phyloP scores from a whole-genome alignment of 2,888 invertebrate species.

The Acanthosepion esculentum region DNA sequence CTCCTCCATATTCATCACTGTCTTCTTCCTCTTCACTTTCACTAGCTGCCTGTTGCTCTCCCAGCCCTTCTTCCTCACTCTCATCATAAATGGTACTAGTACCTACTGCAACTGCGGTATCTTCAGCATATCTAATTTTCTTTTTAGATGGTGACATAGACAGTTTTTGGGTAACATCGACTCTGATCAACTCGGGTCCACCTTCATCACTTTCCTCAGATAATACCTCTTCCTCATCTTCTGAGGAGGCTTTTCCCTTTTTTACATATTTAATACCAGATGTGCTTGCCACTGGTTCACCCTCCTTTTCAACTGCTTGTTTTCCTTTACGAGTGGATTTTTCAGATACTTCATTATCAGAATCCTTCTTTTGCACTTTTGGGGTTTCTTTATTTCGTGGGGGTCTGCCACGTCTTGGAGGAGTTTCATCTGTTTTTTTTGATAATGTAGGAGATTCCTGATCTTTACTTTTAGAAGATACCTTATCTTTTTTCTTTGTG shows the following conservation, averaged over 20 bases:
- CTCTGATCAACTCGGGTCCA: not conserved
- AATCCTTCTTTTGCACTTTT: not conserved
- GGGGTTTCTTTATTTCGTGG: constrained; percentile 47
- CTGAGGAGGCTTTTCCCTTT: constrained; percentile 41
- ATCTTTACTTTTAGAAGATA: not conserved
- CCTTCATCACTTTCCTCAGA: constrained; percentile 50
- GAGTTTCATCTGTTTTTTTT: constrained; percentile 51
- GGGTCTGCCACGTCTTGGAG: not conserved
- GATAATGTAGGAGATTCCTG: not conserved
- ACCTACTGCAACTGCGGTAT: constrained; percentile 51
- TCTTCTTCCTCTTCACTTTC: constrained; percentile 49
- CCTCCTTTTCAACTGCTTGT: not conserved
- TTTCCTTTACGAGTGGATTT: not conserved
- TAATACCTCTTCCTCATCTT: constrained; percentile 48
- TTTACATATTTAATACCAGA: constrained; percentile 36
- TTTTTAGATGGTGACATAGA: constrained; percentile 44
- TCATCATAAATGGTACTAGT: constrained; percentile 56
- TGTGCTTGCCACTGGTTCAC: constrained; percentile 46
- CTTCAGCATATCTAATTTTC: constrained; percentile 49
- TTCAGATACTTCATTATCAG: constrained; percentile 12
- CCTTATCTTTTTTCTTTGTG: constrained; percentile 46
- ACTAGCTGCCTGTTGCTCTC: constrained; percentile 49
- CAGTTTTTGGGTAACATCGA: constrained; percentile 25
- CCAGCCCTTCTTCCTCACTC: constrained; percentile 48
- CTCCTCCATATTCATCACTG: constrained; percentile 50